Conservation (phyloP, 2,888 invertebrate genomes). For the Rhamnusium bicolor region DNA sequence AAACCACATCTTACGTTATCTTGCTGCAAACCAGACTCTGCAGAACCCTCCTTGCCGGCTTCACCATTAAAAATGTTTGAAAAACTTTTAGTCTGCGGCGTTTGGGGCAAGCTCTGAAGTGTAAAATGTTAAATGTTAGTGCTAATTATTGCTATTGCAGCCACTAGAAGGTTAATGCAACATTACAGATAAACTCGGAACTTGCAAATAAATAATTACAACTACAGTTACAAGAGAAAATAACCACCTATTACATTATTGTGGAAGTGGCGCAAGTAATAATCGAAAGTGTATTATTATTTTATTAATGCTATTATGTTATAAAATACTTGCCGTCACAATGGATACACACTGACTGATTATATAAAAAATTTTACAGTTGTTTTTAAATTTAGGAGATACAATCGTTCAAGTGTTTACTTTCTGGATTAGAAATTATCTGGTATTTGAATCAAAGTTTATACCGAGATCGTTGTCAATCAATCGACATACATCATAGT, state of each 20-base stretch:
- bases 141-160: constrained; percentile 24
- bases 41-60: constrained; percentile 64
- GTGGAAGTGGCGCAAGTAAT: background rate
- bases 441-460: background rate
- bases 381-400: background rate
- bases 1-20: constrained; percentile 67
- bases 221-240: background rate
- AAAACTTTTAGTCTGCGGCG: constrained; percentile 71
- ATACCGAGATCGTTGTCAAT: background rate
- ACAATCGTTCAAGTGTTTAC: background rate
- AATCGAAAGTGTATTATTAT: background rate
- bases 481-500: background rate
- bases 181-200: background rate
- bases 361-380: background rate
- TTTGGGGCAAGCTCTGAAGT: constrained; percentile 76
- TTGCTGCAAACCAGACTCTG: constrained; percentile 65
- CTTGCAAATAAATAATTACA: background rate
- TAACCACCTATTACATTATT: background rate
- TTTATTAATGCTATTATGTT: background rate
- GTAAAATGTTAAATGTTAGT: constrained; percentile 52
- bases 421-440: background rate
- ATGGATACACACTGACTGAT: background rate
- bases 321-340: background rate
- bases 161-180: background rate
- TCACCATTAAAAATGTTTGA: constrained; percentile 67